Evolutionary conservation across 2,888 invertebrate genomes (phyloP), one percentile per base, ranked within the genome.

Genomic region (Hyposoter dolosus): DNA sequence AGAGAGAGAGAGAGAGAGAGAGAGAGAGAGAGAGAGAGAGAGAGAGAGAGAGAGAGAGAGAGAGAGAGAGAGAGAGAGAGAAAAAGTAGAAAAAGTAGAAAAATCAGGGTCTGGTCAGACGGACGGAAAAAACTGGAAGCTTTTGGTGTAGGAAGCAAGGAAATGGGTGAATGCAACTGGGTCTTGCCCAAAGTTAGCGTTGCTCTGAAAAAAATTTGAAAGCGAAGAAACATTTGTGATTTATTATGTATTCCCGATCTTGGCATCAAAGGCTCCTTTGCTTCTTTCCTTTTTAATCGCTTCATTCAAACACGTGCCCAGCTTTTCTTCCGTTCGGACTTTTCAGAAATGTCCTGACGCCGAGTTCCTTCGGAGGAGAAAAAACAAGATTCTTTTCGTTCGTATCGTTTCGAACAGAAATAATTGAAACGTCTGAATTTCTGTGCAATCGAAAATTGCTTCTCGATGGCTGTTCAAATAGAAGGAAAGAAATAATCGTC

Each of bases 11-110:
- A 28, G 28, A 1, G 28, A 28, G 28, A 28, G 28, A 28, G 43
- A 80, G 71, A 80, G 69, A 68, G 84, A 83, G 60, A 80, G 71
- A 80, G 69, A 68, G 84, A 83, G 60, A 80, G 72, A 68, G 84
- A 83, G 60, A 78, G 85, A 84, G 69, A 74, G 86, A 81, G 80
- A 87, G 85, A 81, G 85, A 28, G 83, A 78, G 28, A 28, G 28
- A 1, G 28, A 28, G 28, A 28, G 28, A 28, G 43, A 80, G 71
- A 80, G 69, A 68, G 84, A 83, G 60, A 74, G 84, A 81, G 78
- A 87, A 86, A 81, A 86, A 23, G 83, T 77, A 40, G 7, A 40
- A 66, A n/a, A 72, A 19, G 45, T 32, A 47, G 43, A 19, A 32
- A 47, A 65, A 32, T 63, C 43, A 43, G 23, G 45, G 28, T 75